Evolutionary conservation across 2,113 vertebrate genomes (phyloP).

Genomic region (Ochotona princeps): DNA sequence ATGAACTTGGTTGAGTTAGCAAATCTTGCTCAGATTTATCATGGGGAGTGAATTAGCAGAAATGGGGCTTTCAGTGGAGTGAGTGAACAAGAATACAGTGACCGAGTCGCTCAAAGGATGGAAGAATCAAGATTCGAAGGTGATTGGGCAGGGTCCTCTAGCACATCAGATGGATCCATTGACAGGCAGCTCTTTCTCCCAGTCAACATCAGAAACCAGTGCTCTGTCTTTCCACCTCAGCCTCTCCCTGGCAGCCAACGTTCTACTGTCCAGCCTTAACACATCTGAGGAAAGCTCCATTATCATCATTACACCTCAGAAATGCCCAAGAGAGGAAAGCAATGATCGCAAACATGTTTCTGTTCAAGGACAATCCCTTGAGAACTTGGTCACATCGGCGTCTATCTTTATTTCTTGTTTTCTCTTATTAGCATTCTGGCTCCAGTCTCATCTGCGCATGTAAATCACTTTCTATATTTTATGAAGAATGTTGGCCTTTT

Average conservation of each 20-base stretch:
- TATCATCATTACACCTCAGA: no score
- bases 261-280: neutral
- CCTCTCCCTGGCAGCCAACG: fast-evolving
- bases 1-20: neutral
- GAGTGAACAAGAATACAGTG: neutral
- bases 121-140: neutral
- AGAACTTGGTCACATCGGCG: neutral
- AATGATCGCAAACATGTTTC: neutral
- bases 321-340: neutral
- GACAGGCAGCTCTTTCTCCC: neutral
- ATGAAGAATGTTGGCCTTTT: neutral
- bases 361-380: no score
- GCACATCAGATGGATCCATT: fast-evolving
- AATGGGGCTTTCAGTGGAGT: neutral
- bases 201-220: fast-evolving
- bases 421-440: neutral
- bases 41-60: neutral
- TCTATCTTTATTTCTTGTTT: neutral
- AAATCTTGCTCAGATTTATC: neutral
- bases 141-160: neutral
- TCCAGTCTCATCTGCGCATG: neutral
- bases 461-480: neutral
- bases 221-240: fast-evolving
- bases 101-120: no score
- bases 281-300: no score